phyloP scores from a whole-genome alignment of 2,888 invertebrate species.

The Thalpophila matura region DNA sequence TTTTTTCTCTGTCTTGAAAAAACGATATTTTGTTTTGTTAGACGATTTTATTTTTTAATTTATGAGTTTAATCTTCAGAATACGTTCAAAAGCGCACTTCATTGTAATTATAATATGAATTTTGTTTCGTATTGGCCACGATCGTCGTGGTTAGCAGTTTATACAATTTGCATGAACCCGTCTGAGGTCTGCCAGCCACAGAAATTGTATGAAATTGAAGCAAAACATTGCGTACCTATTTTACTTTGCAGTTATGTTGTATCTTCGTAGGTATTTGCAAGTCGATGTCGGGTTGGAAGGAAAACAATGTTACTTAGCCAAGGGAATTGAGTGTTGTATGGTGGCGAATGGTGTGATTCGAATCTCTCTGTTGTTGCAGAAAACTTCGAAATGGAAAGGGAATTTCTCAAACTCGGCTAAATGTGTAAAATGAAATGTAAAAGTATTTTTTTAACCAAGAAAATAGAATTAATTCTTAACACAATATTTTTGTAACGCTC shows the following conservation, averaged over 20 bases:
- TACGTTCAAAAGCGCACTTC: constrained; percentile 28
- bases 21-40: not conserved
- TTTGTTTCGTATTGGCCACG: constrained; percentile 22
- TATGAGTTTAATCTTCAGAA: constrained; percentile 24
- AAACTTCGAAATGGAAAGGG: too few relatives aligned
- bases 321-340: not conserved
- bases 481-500: too few relatives aligned
- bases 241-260: constrained; percentile 10
- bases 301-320: constrained; percentile 22
- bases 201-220: constrained; percentile 47
- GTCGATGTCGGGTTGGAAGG: constrained; percentile 21
- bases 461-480: too few relatives aligned
- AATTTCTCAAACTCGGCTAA: too few relatives aligned
- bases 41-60: not conserved
- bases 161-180: constrained; percentile 44
- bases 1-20: not conserved
- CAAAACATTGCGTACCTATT: constrained; percentile 40
- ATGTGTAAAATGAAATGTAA: too few relatives aligned
- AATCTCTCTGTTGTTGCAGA: too few relatives aligned
- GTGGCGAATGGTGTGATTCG: not conserved
- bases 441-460: too few relatives aligned
- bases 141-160: constrained; percentile 31
- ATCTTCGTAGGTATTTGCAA: constrained; percentile 35
- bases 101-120: constrained; percentile 40
- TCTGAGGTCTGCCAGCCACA: constrained; percentile 25